Evolutionary conservation across 2,113 vertebrate genomes (phyloP), one percentile per base, ranked within the genome.

Genomic region (Callospermophilus lateralis): DNA sequence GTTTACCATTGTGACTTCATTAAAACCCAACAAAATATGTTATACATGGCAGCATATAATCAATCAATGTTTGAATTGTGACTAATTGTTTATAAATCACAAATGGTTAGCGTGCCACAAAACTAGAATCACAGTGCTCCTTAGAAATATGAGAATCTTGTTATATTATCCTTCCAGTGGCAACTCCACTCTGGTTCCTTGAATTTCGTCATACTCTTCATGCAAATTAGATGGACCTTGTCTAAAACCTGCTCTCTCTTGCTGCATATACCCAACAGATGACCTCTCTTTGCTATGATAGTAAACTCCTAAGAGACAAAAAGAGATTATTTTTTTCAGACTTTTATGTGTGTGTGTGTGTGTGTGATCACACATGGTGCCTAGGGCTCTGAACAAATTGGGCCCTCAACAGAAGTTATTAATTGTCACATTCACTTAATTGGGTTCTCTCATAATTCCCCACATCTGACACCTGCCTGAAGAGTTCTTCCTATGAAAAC

Each of bases 391-490:
- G 76, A 95, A 94, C 4, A 84, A 90, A 93, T 12, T 79, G 79
- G 74, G 11, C 12, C 91, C 51, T 67, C 77, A 45, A 67, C 68
- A 51, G 67, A 89, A 94, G 34, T 74, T 93, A 93, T 86, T 94
- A 89, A 85, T 58, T 83, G 58, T 93, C 90, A 78, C 70, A 34
- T 76, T 94, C 79, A 73, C 26, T 92, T 89, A 77, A 58, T 42
- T 22, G 28, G 19, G 22, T 30, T 89, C 2, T 34, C 58, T 76
- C 45, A 72, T 58, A 20, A 51, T 91, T 79, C 51, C 45, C 11
- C 32, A 24, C 24, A 42, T 93, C 89, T 84, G 58, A 94, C 80
- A 94, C 72, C 80, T 90, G 83, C 48, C 53, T 95, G 13, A 87
- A 63, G 26, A 88, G 12, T 39, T 83, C 24, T 88, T 39, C 45